Evolutionary conservation across 2,888 invertebrate species (phyloP).

Genomic region (Athrips mouffetella): DNA sequence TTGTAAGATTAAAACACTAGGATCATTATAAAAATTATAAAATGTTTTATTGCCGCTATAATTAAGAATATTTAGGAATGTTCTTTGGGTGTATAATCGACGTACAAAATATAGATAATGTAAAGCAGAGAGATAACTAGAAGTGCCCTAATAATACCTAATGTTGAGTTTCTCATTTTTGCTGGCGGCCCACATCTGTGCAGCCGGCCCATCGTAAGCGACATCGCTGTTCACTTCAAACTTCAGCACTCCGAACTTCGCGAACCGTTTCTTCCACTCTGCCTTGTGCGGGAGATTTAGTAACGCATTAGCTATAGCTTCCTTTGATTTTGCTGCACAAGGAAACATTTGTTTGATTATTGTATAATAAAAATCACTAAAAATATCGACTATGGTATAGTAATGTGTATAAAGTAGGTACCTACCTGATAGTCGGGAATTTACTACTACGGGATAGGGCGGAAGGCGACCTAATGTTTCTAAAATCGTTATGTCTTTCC

Average conservation of each 20-base stretch:
- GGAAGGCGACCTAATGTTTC: slow-evolving; percentile 82
- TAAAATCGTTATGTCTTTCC: slow-evolving; percentile 76
- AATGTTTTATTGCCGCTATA: not conserved
- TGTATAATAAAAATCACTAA: too few species aligned
- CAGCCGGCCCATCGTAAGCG: slow-evolving; percentile 69
- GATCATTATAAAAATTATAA: not conserved
- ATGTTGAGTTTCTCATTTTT: slow-evolving; percentile 70
- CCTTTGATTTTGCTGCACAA: slow-evolving; percentile 57
- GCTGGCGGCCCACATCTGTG: slow-evolving; percentile 72
- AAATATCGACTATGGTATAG: too few species aligned
- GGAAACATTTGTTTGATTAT: too few species aligned
- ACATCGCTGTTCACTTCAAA: slow-evolving; percentile 64
- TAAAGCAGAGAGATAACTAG: slow-evolving; percentile 59
- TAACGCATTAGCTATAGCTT: slow-evolving; percentile 57
- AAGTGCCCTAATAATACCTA: slow-evolving; percentile 73
- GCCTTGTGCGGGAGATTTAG: slow-evolving; percentile 53
- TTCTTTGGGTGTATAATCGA: slow-evolving; percentile 59
- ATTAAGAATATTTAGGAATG: not conserved
- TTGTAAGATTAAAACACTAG: not conserved
- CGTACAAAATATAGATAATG: slow-evolving; percentile 66
- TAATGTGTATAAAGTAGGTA: slow-evolving; percentile 9
- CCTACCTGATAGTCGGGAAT: slow-evolving; percentile 76
- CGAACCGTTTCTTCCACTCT: slow-evolving; percentile 62
- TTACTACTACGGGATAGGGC: slow-evolving; percentile 81
- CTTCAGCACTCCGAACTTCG: slow-evolving; percentile 69